phyloP scores from a whole-genome alignment of 1,140 invertebrate species.

The Drosophila lacteicornis region DNA sequence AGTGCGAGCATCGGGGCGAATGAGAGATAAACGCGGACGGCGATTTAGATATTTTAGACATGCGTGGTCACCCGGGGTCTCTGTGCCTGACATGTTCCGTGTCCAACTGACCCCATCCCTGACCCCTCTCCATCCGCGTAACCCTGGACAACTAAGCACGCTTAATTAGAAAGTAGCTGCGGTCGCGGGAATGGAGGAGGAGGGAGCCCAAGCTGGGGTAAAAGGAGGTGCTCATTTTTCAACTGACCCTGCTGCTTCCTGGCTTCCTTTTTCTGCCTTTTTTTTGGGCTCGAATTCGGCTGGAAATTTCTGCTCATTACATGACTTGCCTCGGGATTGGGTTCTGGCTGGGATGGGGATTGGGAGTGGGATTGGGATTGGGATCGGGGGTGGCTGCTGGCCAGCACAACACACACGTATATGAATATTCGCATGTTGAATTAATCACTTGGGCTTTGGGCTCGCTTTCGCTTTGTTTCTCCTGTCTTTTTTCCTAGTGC shows the following conservation, averaged over 20 bases:
- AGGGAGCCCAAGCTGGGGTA: too few species aligned
- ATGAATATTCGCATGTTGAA: constrained; percentile 77
- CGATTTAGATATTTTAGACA: constrained; percentile 82
- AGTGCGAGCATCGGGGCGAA: not conserved
- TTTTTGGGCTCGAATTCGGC: constrained; percentile 15
- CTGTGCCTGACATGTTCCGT: constrained; percentile 67
- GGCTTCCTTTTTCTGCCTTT: constrained; percentile 4
- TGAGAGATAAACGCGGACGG: constrained; percentile 61
- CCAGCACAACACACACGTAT: constrained; percentile 42
- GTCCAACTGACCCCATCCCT: not conserved
- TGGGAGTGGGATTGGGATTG: too few species aligned
- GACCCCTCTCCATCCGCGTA: not conserved
- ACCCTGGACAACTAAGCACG: constrained; percentile 72
- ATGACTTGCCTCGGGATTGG: constrained; percentile 27
- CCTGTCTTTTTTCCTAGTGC: constrained; percentile 18
- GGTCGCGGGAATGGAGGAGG: constrained; percentile 30
- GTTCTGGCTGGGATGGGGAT: not conserved
- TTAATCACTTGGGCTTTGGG: constrained; percentile 79
- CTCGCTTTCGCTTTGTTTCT: constrained; percentile 32
- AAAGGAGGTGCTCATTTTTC: constrained; percentile 61
- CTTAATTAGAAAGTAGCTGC: constrained; percentile 81
- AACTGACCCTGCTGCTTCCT: constrained; percentile 48
- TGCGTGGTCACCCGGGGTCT: constrained; percentile 39
- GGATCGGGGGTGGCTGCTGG: constrained; percentile 8
- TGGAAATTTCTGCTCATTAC: constrained; percentile 55